Conservation (phyloP, 2,888 invertebrate species). For the Drosophila emarginata region DNA sequence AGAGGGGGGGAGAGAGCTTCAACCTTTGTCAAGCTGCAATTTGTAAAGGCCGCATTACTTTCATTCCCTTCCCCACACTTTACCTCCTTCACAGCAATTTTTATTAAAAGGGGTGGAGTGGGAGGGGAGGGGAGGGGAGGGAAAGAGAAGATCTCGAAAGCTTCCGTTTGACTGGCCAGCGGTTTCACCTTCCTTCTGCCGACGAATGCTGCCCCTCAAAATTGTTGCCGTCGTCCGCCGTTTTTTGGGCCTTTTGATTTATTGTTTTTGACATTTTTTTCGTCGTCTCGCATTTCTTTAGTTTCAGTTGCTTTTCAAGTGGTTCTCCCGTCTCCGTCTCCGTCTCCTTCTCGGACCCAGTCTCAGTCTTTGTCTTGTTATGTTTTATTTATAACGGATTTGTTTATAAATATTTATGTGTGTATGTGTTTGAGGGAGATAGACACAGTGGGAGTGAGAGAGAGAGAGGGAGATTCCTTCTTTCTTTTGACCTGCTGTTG, state of each 20-base stretch:
- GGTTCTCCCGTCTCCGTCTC: constrained; percentile 35
- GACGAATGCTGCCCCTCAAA: neutral
- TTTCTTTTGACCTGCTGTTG: constrained; percentile 5
- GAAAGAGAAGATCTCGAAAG: constrained; percentile 12
- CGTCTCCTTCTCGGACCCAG: neutral
- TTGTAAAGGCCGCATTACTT: constrained; percentile 58
- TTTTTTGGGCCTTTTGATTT: constrained; percentile 70
- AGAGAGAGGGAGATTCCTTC: constrained; percentile 2
- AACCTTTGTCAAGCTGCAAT: constrained; percentile 47
- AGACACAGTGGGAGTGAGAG: neutral
- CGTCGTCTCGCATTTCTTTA: constrained; percentile 55
- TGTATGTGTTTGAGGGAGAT: neutral
- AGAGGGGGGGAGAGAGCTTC: neutral
- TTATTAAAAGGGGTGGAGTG: too few relatives aligned
- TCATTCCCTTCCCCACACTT: neutral
- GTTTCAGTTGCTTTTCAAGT: constrained; percentile 61
- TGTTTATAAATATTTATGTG: constrained; percentile 17
- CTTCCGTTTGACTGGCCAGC: constrained; percentile 55
- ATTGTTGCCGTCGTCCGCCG: constrained; percentile 8
- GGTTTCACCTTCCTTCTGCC: neutral
- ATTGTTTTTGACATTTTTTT: constrained; percentile 74
- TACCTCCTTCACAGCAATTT: neutral
- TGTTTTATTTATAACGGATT: constrained; percentile 78
- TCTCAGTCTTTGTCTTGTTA: constrained; percentile 45
- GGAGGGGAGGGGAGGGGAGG: too few relatives aligned